Percentiles rank a stretch among this genome's conserved stretches.
Conservation (phyloP, 2,113 vertebrate genomes). For the Arvicanthis niloticus region DNA sequence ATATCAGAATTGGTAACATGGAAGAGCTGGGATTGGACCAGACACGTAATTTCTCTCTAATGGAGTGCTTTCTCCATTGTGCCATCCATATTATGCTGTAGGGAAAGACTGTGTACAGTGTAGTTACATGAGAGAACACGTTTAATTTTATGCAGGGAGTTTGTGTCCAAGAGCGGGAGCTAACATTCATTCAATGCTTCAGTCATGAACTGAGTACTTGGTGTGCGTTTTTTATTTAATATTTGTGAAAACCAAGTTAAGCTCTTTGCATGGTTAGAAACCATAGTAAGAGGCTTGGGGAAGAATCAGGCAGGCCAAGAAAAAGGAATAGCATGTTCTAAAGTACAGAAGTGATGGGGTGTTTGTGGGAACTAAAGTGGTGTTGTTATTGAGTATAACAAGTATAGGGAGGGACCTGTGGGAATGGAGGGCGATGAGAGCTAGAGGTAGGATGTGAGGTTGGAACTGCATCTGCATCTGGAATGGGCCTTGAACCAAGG, state of each 20-base stretch:
- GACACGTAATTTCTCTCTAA: background rate
- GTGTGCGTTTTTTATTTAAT: background rate
- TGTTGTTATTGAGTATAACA: background rate
- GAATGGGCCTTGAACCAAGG: background rate
- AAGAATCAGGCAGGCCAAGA: background rate
- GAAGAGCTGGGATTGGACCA: background rate
- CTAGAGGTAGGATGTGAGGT: background rate
- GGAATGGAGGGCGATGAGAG: background rate
- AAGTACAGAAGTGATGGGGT: background rate
- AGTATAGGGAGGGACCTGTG: background rate
- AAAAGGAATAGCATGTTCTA: background rate
- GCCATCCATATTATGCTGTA: background rate
- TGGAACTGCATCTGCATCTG: background rate
- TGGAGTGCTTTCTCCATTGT: background rate
- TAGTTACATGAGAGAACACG: background rate
- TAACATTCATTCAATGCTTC: background rate
- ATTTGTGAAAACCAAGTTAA: constrained; percentile 28
- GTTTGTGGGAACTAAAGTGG: background rate
- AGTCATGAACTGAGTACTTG: background rate
- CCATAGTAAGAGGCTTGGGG: background rate
- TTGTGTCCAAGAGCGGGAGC: background rate
- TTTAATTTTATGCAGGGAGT: background rate
- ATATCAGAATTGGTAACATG: constrained; percentile 6
- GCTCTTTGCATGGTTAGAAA: background rate
- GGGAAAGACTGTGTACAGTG: background rate